Conservation (phyloP, 2,797 vertebrate genomes). For the Premnoplex brunnescens region DNA sequence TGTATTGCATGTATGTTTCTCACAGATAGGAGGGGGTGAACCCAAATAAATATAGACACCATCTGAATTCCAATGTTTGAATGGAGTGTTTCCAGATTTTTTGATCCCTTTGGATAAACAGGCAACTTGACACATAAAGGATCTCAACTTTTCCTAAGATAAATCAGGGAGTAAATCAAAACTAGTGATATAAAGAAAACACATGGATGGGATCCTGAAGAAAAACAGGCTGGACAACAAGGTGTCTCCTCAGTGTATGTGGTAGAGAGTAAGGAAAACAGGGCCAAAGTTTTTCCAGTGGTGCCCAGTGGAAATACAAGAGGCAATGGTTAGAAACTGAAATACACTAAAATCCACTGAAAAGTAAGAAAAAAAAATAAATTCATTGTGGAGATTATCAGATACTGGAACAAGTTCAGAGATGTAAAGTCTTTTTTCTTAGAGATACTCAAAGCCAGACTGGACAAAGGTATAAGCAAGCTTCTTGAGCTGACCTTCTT, state of each 20-base stretch:
- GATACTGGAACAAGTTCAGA: not conserved
- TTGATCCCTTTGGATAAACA: not conserved
- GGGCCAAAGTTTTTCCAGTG: not conserved
- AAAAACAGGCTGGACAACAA: not conserved
- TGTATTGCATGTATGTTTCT: not conserved
- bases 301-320: not conserved
- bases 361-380: not conserved
- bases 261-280: not conserved
- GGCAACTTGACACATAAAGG: not conserved
- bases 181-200: not conserved
- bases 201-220: not conserved
- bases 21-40: not conserved
- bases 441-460: not conserved
- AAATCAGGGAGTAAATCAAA: not conserved
- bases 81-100: not conserved
- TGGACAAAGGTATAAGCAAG: not conserved
- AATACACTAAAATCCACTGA: not conserved
- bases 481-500: not conserved
- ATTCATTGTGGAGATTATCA: not conserved
- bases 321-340: not conserved
- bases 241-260: not conserved
- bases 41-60: not conserved
- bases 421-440: not conserved
- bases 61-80: not conserved
- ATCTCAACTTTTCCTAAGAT: not conserved